A percentile compares a stretch with the other conserved stretches of the same genome.
These are phyloP conservation scores for Trachurus trachurus DNA, from an alignment of 2,797 vertebrate species.

Conservation along the genomic window DNA sequence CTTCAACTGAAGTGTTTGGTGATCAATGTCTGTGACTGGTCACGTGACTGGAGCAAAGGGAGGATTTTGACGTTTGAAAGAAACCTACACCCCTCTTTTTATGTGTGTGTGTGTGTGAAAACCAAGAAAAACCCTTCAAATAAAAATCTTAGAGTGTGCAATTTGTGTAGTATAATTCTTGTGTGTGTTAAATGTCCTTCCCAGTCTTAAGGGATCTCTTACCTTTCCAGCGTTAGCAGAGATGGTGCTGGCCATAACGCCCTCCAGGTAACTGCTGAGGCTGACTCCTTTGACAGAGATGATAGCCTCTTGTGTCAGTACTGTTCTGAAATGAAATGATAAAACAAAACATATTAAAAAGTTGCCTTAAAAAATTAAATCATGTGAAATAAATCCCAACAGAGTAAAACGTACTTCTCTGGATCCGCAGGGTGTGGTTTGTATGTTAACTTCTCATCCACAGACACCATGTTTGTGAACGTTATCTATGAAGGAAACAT, in stretches of 20 bases:
- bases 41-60: no score
- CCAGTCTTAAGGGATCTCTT: conserved; percentile 44
- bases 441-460: conserved; percentile 95
- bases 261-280: conserved; percentile 97
- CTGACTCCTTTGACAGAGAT: conserved; percentile 98
- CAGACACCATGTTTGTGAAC: conserved; percentile 96
- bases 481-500: conserved; percentile 88
- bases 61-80: no score
- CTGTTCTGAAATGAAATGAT: conserved; percentile 84
- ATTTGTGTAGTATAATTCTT: neutral
- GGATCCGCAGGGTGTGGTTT: conserved; percentile 95
- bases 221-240: conserved; percentile 97
- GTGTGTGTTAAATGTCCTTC: neutral
- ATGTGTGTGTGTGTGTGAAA: no score
- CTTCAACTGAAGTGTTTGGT: neutral
- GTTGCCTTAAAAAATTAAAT: neutral
- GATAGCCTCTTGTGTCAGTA: conserved; percentile 98
- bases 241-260: conserved; percentile 95
- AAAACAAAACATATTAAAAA: neutral
- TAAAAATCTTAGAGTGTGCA: neutral
- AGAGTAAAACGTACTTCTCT: conserved; percentile 87
- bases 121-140: no score
- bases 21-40: no score
- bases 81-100: no score
- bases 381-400: neutral